phyloP scores from a whole-genome alignment of 2,797 vertebrate species.

The Salarias fasciatus region DNA sequence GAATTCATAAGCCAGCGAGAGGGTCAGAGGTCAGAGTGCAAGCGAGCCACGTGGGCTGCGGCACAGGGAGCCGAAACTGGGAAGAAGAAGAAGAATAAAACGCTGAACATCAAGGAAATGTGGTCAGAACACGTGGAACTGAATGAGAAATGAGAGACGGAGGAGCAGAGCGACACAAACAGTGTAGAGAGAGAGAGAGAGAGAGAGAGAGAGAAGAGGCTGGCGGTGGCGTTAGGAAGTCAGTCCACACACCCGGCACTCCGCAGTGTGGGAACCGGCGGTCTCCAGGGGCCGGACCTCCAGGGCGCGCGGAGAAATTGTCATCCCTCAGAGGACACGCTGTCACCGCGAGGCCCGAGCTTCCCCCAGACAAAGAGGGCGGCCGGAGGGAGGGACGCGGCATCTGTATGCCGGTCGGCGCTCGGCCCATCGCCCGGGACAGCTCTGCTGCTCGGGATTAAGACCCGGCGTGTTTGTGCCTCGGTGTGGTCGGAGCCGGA shows the following conservation, averaged over 20 bases:
- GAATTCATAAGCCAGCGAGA: too few relatives aligned
- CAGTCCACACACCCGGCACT: slow-evolving; percentile 28
- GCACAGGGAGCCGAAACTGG: neutral
- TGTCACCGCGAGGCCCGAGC: slow-evolving; percentile 48
- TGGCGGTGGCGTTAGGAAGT: slow-evolving; percentile 33
- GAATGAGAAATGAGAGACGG: neutral
- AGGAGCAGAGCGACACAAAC: neutral
- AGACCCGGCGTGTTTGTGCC: slow-evolving; percentile 28
- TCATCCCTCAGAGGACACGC: slow-evolving; percentile 39
- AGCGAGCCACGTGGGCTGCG: slow-evolving; percentile 6
- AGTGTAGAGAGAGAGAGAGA: too few relatives aligned
- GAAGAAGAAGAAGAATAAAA: neutral
- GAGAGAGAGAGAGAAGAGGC: too few relatives aligned
- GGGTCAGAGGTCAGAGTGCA: too few relatives aligned
- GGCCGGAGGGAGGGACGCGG: slow-evolving; percentile 25
- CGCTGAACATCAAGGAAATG: slow-evolving; percentile 1
- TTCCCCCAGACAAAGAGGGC: slow-evolving; percentile 41
- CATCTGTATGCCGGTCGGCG: slow-evolving; percentile 57
- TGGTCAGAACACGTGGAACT: slow-evolving; percentile 2
- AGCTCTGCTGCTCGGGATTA: slow-evolving; percentile 27
- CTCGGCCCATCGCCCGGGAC: slow-evolving; percentile 22
- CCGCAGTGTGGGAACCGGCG: slow-evolving; percentile 60
- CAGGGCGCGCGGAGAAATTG: slow-evolving; percentile 36
- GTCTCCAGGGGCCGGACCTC: slow-evolving; percentile 44
- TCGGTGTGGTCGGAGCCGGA: slow-evolving; percentile 32